Conservation (phyloP, 2,797 vertebrate genomes). For the Todus mexicanus region DNA sequence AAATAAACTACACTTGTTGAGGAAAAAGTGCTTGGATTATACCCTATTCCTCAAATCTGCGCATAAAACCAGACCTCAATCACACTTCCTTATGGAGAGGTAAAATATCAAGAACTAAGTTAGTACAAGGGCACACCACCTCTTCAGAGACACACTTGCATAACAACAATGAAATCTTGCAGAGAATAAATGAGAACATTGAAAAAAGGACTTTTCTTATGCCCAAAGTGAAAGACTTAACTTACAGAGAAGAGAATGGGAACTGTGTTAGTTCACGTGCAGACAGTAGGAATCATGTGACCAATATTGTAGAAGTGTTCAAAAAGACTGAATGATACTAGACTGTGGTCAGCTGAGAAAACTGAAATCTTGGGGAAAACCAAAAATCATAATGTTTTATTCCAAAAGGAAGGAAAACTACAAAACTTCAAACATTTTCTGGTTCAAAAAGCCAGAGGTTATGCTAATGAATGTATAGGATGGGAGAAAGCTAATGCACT, state of each 20-base stretch:
- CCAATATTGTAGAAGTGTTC: background rate
- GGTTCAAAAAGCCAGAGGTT: background rate
- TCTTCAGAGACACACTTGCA: background rate
- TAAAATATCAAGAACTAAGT: background rate
- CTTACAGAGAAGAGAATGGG: background rate
- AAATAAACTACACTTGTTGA: background rate
- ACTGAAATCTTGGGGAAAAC: background rate
- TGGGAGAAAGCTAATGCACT: background rate
- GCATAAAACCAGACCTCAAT: background rate
- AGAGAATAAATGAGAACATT: background rate
- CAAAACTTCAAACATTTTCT: background rate
- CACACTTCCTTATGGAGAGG: background rate
- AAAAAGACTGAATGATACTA: background rate
- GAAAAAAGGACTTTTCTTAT: background rate
- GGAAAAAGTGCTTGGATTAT: background rate
- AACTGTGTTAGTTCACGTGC: background rate
- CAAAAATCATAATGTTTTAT: background rate
- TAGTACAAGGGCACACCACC: background rate
- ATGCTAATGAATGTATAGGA: background rate
- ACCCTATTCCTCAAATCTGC: background rate
- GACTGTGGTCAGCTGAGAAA: background rate
- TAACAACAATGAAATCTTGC: background rate
- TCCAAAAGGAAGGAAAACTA: background rate
- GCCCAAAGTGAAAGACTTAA: background rate
- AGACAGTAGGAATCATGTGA: background rate